Percentiles rank a stretch among this genome's conserved stretches.
Conservation (phyloP, 2,888 invertebrate genomes). For the Lymantria monacha region DNA sequence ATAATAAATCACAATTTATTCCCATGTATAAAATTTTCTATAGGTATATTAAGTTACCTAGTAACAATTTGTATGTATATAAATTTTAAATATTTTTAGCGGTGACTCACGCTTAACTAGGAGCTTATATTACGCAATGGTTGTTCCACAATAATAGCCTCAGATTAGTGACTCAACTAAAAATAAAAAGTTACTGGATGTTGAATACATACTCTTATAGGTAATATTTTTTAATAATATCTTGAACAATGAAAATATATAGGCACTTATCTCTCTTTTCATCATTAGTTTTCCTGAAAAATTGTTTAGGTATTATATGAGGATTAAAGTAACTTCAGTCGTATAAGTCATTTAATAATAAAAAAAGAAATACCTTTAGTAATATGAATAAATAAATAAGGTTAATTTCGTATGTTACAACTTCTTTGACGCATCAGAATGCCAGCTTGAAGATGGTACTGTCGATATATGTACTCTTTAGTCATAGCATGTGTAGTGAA, state of each 20-base stretch:
- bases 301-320: too few relatives aligned
- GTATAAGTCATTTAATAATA: too few relatives aligned
- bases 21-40: constrained; percentile 34
- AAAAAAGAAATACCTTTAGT: too few relatives aligned
- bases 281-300: too few relatives aligned
- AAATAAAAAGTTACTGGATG: constrained; percentile 33
- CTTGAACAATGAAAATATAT: too few relatives aligned
- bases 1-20: constrained; percentile 33
- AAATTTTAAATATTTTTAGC: constrained; percentile 59
- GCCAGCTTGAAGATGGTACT: constrained; percentile 71
- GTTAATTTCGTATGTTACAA: constrained; percentile 1
- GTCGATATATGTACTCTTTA: constrained; percentile 75
- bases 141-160: constrained; percentile 66
- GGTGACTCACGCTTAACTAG: constrained; percentile 60
- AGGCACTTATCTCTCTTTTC: too few relatives aligned
- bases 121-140: constrained; percentile 69
- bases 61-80: constrained; percentile 31
- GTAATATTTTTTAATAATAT: too few relatives aligned
- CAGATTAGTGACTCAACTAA: constrained; percentile 56
- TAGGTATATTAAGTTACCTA: constrained; percentile 25
- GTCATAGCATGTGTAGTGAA: constrained; percentile 77
- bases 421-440: constrained; percentile 50
- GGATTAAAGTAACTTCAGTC: too few relatives aligned
- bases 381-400: too few relatives aligned
- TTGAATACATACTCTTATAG: too few relatives aligned